phyloP scores from a whole-genome alignment of 1,140 invertebrate genomes.

The Eupeodes corollae region DNA sequence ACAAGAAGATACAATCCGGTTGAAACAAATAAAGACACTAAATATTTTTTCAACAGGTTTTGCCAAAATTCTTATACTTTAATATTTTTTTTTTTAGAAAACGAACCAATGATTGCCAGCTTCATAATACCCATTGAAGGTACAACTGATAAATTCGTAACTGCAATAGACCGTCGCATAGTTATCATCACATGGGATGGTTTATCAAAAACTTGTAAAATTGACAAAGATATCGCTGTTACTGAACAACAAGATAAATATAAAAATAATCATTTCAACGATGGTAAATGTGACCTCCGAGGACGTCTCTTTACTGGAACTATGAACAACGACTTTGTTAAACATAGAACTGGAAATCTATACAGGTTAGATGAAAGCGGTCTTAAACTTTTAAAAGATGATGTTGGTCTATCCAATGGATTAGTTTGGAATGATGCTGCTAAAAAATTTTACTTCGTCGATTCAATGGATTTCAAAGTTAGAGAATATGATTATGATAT shows the following conservation, averaged over 20 bases:
- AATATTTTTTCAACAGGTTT: too few species aligned
- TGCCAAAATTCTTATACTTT: too few species aligned
- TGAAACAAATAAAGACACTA: too few species aligned
- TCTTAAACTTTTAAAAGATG: constrained; percentile 12
- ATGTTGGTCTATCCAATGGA: constrained; percentile 44
- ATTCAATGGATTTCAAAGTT: constrained; percentile 41
- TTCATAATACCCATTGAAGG: constrained; percentile 44
- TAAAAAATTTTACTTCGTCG: constrained; percentile 50
- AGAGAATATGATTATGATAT: constrained; percentile 49
- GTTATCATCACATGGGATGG: constrained; percentile 46
- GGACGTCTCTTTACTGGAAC: constrained; percentile 58
- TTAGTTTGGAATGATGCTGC: constrained; percentile 51
- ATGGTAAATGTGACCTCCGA: constrained; percentile 56
- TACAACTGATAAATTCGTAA: constrained; percentile 40
- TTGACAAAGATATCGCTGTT: constrained; percentile 22
- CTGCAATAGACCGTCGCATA: constrained; percentile 41
- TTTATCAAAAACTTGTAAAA: constrained; percentile 20
- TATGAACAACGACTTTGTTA: constrained; percentile 37
- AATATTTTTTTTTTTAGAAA: constrained; percentile 4
- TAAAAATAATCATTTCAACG: constrained; percentile 50
- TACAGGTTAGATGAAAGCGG: constrained; percentile 38
- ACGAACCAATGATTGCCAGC: constrained; percentile 26
- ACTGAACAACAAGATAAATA: constrained; percentile 40
- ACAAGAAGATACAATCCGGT: too few species aligned
- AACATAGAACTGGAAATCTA: constrained; percentile 30